A percentile compares a stretch with the other conserved stretches of the same genome.
These are phyloP conservation scores for Otocyon megalotis DNA, from an alignment of 2,113 vertebrate genomes.

Conservation along the genomic window DNA sequence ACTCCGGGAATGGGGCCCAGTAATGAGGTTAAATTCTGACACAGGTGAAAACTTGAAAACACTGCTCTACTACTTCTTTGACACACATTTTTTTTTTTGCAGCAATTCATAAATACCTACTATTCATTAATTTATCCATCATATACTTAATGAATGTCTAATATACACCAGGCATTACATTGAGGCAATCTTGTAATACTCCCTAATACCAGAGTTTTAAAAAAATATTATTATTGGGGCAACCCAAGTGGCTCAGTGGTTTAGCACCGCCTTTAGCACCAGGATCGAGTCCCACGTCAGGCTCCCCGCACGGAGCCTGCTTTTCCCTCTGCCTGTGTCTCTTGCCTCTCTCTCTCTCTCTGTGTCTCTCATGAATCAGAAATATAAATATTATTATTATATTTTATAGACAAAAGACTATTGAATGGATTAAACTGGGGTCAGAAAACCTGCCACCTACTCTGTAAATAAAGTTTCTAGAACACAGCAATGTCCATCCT, in stretches of 20 bases:
- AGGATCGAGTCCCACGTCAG: too few species aligned
- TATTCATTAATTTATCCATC: background rate
- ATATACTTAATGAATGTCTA: conserved; percentile 52
- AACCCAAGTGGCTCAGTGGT: too few species aligned
- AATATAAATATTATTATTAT: background rate
- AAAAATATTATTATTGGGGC: background rate
- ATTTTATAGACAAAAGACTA: conserved; percentile 6
- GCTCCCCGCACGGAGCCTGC: too few species aligned
- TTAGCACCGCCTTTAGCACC: too few species aligned
- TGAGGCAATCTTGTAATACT: background rate
- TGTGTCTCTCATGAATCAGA: too few species aligned
- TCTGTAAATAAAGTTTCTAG: background rate
- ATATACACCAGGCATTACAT: background rate
- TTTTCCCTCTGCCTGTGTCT: too few species aligned
- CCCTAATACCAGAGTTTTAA: background rate
- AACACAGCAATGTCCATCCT: background rate
- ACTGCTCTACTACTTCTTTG: background rate
- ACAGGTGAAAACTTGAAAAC: background rate
- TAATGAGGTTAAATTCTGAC: conserved; percentile 39
- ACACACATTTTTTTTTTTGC: background rate
- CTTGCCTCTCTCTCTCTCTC: too few species aligned
- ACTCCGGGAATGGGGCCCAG: background rate
- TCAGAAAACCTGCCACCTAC: background rate
- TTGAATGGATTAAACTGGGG: background rate
- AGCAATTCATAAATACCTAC: background rate